Percentiles rank a stretch among this genome's conserved stretches.
These are phyloP conservation scores for Tyria jacobaeae DNA, from an alignment of 2,888 invertebrate genomes.

Conservation along the genomic window DNA sequence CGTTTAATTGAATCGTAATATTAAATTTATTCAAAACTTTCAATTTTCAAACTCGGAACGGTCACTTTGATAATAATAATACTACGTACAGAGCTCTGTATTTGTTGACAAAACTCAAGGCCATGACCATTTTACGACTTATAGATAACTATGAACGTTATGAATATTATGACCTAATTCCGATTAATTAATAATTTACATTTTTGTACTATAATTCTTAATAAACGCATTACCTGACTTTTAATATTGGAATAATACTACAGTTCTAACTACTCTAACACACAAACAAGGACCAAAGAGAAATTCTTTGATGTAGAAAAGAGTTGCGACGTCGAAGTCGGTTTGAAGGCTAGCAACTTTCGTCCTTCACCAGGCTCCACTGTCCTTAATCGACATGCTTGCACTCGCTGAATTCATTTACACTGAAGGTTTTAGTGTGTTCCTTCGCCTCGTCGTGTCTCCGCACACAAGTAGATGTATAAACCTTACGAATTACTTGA, in stretches of 20 bases:
- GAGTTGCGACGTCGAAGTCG: slow-evolving; percentile 30
- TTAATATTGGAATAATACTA: not conserved
- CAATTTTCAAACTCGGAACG: slow-evolving; percentile 4
- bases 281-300: not conserved
- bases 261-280: not conserved
- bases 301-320: slow-evolving; percentile 1
- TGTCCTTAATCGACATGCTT: slow-evolving; percentile 46
- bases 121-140: slow-evolving; percentile 13
- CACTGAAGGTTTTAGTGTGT: slow-evolving; percentile 1
- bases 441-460: slow-evolving; percentile 9
- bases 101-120: slow-evolving; percentile 20
- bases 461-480: slow-evolving; percentile 25
- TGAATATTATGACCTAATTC: slow-evolving; percentile 13
- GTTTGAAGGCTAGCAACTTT: slow-evolving; percentile 44
- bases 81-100: not conserved
- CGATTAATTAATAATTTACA: no score
- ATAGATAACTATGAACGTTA: slow-evolving; percentile 14
- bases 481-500: slow-evolving; percentile 35
- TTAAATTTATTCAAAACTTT: not conserved
- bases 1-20: not conserved
- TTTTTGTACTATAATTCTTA: no score
- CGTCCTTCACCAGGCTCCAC: slow-evolving; percentile 58
- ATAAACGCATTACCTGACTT: not conserved
- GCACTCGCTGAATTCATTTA: slow-evolving; percentile 39
- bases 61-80: not conserved